Evolutionary conservation across 2,888 invertebrate genomes (phyloP).

Genomic region (Mycalesis mineus): DNA sequence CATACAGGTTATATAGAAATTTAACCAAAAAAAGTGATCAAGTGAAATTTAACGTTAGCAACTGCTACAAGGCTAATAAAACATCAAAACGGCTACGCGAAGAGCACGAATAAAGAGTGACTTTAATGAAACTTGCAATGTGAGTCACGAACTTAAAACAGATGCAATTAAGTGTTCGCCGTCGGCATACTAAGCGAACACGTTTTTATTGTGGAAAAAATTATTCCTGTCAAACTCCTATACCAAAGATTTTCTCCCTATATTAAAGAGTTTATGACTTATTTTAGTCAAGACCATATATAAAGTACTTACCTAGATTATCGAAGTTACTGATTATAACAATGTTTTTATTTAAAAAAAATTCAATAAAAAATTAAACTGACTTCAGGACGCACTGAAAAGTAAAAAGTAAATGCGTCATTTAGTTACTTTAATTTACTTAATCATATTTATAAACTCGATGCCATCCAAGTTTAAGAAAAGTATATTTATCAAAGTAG

Average conservation of each 20-base stretch:
- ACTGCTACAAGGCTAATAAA: constrained; percentile 13
- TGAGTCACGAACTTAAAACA: constrained; percentile 59
- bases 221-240: neutral
- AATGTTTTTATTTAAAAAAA: too few species aligned
- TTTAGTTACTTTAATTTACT: too few species aligned
- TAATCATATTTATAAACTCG: too few species aligned
- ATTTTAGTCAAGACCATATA: too few species aligned
- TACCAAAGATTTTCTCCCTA: neutral
- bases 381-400: too few species aligned
- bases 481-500: too few species aligned
- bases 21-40: neutral
- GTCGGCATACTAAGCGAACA: constrained; percentile 54
- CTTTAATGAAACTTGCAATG: constrained; percentile 40
- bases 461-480: too few species aligned
- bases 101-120: constrained; percentile 20
- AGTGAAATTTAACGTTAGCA: neutral
- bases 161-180: constrained; percentile 63
- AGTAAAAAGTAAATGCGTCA: too few species aligned
- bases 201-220: constrained; percentile 36
- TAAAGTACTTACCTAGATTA: too few species aligned
- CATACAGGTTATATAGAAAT: neutral
- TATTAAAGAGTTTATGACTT: too few species aligned
- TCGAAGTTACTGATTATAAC: too few species aligned
- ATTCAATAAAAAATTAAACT: too few species aligned
- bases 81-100: constrained; percentile 18